A percentile compares a stretch with the other conserved stretches of the same genome.
Conservation (phyloP, 2,113 vertebrate genomes). For the Vireo altiloquus region DNA sequence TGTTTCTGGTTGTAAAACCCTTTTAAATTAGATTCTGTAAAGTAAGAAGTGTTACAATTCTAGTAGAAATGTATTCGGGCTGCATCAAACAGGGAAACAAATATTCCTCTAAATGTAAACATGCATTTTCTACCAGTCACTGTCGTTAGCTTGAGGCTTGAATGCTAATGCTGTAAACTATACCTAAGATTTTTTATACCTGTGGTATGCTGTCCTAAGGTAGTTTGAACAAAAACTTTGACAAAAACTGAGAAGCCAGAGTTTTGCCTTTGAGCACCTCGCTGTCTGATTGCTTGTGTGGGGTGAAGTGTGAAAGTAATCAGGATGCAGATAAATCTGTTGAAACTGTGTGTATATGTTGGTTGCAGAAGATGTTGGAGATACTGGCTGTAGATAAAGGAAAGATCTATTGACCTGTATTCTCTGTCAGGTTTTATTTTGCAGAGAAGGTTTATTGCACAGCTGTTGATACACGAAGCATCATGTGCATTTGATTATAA, state of each 20-base stretch:
- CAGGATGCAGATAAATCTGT: not conserved
- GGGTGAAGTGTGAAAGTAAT: not conserved
- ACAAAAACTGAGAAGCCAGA: not conserved
- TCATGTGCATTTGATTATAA: not conserved
- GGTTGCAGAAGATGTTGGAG: not conserved
- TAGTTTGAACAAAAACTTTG: not conserved
- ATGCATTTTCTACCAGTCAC: not conserved
- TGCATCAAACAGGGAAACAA: not conserved
- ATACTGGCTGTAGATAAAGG: not conserved
- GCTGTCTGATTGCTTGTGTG: not conserved
- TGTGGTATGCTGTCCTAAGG: not conserved
- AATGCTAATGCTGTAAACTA: not conserved
- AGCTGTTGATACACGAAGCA: not conserved
- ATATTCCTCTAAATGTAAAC: not conserved
- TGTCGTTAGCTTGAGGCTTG: not conserved
- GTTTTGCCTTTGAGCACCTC: not conserved
- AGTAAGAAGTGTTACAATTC: not conserved
- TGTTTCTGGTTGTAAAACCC: not conserved
- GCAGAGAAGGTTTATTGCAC: not conserved
- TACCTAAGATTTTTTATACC: not conserved
- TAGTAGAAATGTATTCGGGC: not conserved
- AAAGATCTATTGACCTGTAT: not conserved
- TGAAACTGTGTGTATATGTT: not conserved
- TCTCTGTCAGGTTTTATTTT: not conserved
- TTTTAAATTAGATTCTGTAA: not conserved